Evolutionary conservation across 1,140 invertebrate genomes (phyloP).

Genomic region (Elymnias hypermnestra): DNA sequence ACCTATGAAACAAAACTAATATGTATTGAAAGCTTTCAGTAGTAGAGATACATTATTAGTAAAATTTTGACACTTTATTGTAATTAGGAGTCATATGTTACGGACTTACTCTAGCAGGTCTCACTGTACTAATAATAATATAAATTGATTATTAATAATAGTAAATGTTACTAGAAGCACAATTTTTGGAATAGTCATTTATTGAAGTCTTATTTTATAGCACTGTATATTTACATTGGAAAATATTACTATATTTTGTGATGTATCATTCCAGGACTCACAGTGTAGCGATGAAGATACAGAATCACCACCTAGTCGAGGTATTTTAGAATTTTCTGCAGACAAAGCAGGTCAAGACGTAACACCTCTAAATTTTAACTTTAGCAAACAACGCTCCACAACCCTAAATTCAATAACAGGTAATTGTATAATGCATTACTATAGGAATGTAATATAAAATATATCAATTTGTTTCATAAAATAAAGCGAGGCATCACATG

Average conservation of each 20-base stretch:
- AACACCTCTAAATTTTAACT: slow-evolving; percentile 90
- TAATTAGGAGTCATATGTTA: too few relatives aligned
- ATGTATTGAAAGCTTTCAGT: too few relatives aligned
- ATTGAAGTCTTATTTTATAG: background rate
- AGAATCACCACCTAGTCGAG: slow-evolving; percentile 77
- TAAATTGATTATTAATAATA: too few relatives aligned
- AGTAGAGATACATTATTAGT: too few relatives aligned
- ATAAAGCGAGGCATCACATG: slow-evolving; percentile 11
- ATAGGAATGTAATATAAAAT: slow-evolving; percentile 37
- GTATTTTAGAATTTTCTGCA: slow-evolving; percentile 90
- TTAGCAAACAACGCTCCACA: slow-evolving; percentile 82
- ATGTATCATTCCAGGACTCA: slow-evolving; percentile 44
- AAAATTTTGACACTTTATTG: too few relatives aligned
- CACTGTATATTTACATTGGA: background rate
- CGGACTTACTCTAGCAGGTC: too few relatives aligned
- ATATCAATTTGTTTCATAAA: slow-evolving; percentile 4
- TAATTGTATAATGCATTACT: slow-evolving; percentile 48
- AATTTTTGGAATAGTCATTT: too few relatives aligned
- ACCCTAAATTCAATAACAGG: slow-evolving; percentile 86
- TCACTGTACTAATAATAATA: too few relatives aligned
- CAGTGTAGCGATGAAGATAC: slow-evolving; percentile 73
- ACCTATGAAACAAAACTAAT: too few relatives aligned
- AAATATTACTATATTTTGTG: slow-evolving; percentile 1
- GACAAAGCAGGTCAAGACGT: slow-evolving; percentile 93
- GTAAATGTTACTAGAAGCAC: too few relatives aligned